A percentile compares a stretch with the other conserved stretches of the same genome.
Conservation (phyloP, 2,113 vertebrate genomes). For the Rhombomys opimus region DNA sequence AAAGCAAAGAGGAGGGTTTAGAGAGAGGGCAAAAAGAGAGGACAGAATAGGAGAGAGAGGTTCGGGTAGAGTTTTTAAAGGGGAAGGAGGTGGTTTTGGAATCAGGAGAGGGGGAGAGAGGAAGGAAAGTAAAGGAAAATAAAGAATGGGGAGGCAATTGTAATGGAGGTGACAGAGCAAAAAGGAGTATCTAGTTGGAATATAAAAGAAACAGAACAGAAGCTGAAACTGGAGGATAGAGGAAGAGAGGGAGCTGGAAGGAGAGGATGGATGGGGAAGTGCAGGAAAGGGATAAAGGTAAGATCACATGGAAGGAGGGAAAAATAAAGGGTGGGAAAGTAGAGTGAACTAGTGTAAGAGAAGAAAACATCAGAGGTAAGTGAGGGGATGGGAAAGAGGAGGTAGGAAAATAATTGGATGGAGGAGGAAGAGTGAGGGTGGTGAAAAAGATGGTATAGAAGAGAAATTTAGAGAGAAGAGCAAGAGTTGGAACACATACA, state of each 20-base stretch:
- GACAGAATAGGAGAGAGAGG: not conserved
- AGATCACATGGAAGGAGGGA: not conserved
- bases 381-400: not conserved
- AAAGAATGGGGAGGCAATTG: not conserved
- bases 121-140: too few species aligned
- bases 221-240: too few species aligned
- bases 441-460: too few species aligned
- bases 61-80: too few species aligned
- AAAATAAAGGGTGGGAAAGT: not conserved
- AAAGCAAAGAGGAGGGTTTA: too few species aligned
- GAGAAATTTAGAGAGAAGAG: not conserved
- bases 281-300: not conserved
- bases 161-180: not conserved
- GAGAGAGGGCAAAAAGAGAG: not conserved
- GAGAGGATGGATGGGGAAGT: not conserved
- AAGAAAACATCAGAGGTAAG: not conserved
- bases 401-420: not conserved
- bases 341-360: not conserved
- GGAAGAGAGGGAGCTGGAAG: not conserved
- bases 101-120: too few species aligned
- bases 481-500: not conserved
- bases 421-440: too few species aligned
- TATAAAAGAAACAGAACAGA: too few species aligned
- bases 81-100: too few species aligned
- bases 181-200: too few species aligned